These are phyloP conservation scores for Campoletis raptor DNA, from an alignment of 2,888 invertebrate species.

Conservation along the genomic window DNA sequence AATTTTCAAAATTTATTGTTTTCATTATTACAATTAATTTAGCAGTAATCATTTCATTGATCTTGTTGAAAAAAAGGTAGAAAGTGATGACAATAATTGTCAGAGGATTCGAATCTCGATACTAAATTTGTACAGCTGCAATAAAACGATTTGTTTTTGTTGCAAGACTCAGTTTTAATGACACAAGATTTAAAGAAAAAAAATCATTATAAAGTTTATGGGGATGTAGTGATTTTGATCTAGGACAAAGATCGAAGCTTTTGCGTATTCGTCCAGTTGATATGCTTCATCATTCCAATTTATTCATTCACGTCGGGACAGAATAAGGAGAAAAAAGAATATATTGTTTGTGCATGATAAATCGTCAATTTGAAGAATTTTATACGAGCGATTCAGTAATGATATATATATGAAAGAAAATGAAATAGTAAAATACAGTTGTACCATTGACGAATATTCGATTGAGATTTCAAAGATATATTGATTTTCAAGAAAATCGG, in stretches of 20 bases:
- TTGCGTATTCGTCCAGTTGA: constrained; percentile 65
- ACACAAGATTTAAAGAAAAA: not conserved
- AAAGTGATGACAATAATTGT: not conserved
- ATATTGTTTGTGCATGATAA: constrained; percentile 57
- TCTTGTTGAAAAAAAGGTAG: not conserved
- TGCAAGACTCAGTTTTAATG: not conserved
- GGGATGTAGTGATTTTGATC: constrained; percentile 7
- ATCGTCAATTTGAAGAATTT: constrained; percentile 67
- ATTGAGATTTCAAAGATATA: constrained; percentile 6
- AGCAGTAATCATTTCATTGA: not conserved
- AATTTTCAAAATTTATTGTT: not conserved
- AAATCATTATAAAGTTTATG: not conserved
- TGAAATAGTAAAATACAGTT: constrained; percentile 44
- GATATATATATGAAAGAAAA: constrained; percentile 1
- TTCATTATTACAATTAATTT: not conserved
- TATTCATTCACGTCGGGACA: constrained; percentile 51
- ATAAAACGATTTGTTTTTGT: too few relatives aligned
- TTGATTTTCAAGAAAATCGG: constrained; percentile 31
- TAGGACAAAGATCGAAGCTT: constrained; percentile 39
- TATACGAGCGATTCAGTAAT: constrained; percentile 57
- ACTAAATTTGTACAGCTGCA: not conserved
- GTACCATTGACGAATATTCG: constrained; percentile 30
- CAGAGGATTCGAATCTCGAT: not conserved
- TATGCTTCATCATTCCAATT: constrained; percentile 68
- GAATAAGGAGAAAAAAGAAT: not conserved